Evolutionary conservation across 2,888 invertebrate species (phyloP), one percentile per base, ranked within the genome.

Genomic region (Cataglyphis cursor): DNA sequence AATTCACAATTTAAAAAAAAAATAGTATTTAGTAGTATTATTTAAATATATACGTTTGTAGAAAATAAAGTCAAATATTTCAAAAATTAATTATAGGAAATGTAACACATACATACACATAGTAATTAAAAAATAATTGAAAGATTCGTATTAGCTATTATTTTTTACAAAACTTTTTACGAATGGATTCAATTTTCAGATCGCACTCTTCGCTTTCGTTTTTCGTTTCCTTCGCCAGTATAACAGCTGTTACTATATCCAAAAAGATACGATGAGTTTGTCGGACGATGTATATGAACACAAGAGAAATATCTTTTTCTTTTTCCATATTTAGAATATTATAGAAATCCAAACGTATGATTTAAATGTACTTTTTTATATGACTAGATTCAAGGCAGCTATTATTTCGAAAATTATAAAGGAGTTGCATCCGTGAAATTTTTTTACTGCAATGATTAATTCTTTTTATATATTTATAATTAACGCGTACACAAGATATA

Each of bases 381-480:
- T 18, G 48, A 70, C 12, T 21, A 15, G 28, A 61, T 51, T 61
- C 76, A 57, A 73, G 24, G 64, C 70, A 81, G 44, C 70, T 83
- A 44, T 44, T 61, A 83, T 61, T 70, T 80, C 38, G 38, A 75
- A 51, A 64, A 64, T 31, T 21, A 18, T 44, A n/a, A 66, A 48
- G 18, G 10, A 35, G 62, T 64, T 83, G 21, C 51, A 54, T 81
- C 48, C 48, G n/a, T 65, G 31, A 83, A 44, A 75, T 83, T 81
- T 24, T 84, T 86, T 41, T 61, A 35, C 59, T 82, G 57, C 35
- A 74, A 12, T 57, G 38, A 87, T 73, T 84, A 84, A 84, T 85
- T 70, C 76, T 88, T 89, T 89, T 89, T 89, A 88, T 89, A 89
- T 76, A 74, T 89, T 89, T 89, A 87, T 90, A 88, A 54, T 18